Conservation (phyloP, 35 echinoderm and acorn worm genomes). For the Patiria miniata region DNA sequence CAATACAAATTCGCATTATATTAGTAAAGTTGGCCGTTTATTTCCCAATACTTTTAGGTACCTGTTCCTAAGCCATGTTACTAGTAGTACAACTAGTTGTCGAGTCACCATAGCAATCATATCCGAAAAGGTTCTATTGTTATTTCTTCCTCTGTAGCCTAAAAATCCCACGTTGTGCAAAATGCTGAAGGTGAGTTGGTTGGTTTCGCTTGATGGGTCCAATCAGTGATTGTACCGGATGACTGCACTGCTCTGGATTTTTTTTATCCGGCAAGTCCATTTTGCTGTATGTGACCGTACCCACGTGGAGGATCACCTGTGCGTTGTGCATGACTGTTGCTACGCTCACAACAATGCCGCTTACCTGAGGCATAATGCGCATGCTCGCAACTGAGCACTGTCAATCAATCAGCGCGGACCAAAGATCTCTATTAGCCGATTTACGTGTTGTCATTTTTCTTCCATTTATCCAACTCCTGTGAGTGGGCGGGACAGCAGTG, state of each 20-base stretch:
- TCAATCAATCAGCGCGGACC: constrained; percentile 8
- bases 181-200: not conserved
- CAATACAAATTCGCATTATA: too few species aligned
- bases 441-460: constrained; percentile 25
- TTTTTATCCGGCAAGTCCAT: too few species aligned
- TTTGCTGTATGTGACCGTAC: too few species aligned
- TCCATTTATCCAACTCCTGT: constrained; percentile 1
- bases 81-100: too few species aligned
- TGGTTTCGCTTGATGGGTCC: constrained; percentile 1
- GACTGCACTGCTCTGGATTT: not conserved
- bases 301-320: too few species aligned
- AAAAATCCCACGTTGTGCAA: not conserved
- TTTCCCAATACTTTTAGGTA: too few species aligned
- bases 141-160: not conserved
- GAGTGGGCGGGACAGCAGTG: constrained; percentile 4
- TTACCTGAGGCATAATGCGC: not conserved
- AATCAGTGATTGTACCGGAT: constrained; percentile 17
- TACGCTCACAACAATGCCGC: not conserved
- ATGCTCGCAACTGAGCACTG: not conserved
- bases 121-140: not conserved
- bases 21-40: too few species aligned
- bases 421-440: constrained; percentile 31
- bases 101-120: constrained; percentile 3
- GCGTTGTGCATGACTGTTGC: too few species aligned
- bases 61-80: too few species aligned